Evolutionary conservation across 2,113 vertebrate species (phyloP).

Genomic region (Erpornis zantholeuca): DNA sequence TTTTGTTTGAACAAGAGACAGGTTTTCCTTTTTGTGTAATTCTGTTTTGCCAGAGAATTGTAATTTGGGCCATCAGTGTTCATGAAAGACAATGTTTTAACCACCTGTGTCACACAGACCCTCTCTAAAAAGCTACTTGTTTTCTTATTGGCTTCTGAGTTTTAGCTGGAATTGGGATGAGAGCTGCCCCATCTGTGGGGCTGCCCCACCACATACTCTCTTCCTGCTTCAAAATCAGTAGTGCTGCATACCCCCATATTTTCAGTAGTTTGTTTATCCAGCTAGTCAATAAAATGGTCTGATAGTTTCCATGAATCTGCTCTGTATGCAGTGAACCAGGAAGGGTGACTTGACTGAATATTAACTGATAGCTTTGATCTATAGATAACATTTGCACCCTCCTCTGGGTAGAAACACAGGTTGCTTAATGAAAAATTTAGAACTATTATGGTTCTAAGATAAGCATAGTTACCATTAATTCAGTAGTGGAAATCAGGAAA

Average conservation of each 20-base stretch:
- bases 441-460: neutral
- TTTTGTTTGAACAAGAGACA: neutral
- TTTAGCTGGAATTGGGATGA: neutral
- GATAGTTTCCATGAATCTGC: neutral
- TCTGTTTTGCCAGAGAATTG: neutral
- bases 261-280: neutral
- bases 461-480: neutral
- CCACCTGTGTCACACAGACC: fast-evolving
- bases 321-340: neutral
- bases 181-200: neutral
- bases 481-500: neutral
- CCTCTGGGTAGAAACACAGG: neutral
- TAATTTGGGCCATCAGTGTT: neutral
- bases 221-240: neutral
- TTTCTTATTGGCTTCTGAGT: neutral
- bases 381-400: neutral
- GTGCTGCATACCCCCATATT: neutral
- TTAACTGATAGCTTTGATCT: neutral
- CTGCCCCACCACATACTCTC: neutral
- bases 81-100: neutral
- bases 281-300: neutral
- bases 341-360: neutral
- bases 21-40: neutral
- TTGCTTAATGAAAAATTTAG: neutral
- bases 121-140: neutral